phyloP scores from a whole-genome alignment of 2,888 invertebrate genomes.

The Heteromyza rotundicornis region DNA sequence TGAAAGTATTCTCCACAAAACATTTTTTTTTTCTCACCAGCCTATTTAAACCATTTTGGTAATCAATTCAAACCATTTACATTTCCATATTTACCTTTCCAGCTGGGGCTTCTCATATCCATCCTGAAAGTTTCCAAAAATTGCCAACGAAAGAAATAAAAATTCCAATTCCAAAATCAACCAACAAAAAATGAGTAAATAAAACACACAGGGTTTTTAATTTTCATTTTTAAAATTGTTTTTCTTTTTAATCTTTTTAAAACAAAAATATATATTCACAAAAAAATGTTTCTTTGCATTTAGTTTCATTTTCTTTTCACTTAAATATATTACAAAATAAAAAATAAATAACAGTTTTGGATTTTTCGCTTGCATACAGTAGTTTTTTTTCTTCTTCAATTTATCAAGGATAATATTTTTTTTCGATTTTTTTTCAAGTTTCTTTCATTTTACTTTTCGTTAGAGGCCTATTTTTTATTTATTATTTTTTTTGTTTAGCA shows the following conservation, averaged over 20 bases:
- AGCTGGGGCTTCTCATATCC: too few relatives aligned
- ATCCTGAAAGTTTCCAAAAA: too few relatives aligned
- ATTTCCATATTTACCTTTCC: too few relatives aligned
- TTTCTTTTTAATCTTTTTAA: too few relatives aligned
- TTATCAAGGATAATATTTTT: too few relatives aligned
- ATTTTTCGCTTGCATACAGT: slow-evolving; percentile 22
- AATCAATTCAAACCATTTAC: too few relatives aligned
- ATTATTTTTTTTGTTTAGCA: not conserved
- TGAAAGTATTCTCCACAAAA: too few relatives aligned
- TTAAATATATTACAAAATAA: slow-evolving; percentile 30
- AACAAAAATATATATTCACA: slow-evolving; percentile 29
- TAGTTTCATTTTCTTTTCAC: not conserved
- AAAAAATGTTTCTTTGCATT: too few relatives aligned
- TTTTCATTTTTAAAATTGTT: slow-evolving; percentile 26
- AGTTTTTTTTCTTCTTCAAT: slow-evolving; percentile 3
- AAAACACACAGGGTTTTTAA: slow-evolving; percentile 24
- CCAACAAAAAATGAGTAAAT: slow-evolving; percentile 10
- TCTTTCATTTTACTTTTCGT: slow-evolving; percentile 2
- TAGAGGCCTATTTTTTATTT: slow-evolving; percentile 6
- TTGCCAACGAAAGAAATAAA: too few relatives aligned
- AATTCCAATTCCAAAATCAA: too few relatives aligned
- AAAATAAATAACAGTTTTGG: slow-evolving; percentile 35
- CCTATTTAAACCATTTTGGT: too few relatives aligned
- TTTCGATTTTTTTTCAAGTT: slow-evolving; percentile 8
- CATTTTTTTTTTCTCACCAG: too few relatives aligned